These are phyloP conservation scores for Anas acuta DNA, from an alignment of 2,797 vertebrate genomes.

Conservation along the genomic window DNA sequence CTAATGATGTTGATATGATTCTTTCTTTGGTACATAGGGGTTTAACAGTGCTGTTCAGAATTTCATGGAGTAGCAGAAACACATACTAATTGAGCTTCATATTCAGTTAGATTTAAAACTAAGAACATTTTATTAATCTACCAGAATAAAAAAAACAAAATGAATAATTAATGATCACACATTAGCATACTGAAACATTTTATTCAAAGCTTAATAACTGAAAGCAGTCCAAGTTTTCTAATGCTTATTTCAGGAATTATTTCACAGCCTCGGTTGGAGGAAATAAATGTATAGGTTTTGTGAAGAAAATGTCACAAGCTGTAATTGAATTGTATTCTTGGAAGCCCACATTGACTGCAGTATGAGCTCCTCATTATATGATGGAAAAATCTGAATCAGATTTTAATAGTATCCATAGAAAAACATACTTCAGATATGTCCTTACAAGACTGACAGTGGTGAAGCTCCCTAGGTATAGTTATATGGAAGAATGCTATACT, in stretches of 20 bases:
- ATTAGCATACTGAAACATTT: not conserved
- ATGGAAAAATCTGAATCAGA: not conserved
- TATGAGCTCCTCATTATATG: not conserved
- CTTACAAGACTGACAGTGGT: not conserved
- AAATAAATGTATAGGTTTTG: not conserved
- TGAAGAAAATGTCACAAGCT: not conserved
- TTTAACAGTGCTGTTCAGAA: constrained; percentile 58
- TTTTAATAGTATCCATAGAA: not conserved
- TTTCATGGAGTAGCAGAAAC: constrained; percentile 28
- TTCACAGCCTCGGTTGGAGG: not conserved
- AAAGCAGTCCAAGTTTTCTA: not conserved
- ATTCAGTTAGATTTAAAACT: constrained; percentile 33
- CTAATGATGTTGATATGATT: constrained; percentile 66
- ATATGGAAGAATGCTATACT: not conserved
- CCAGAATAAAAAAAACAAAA: constrained; percentile 17
- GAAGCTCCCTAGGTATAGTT: not conserved
- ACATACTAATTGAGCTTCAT: constrained; percentile 43
- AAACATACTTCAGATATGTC: not conserved
- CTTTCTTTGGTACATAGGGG: constrained; percentile 12
- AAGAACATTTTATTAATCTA: constrained; percentile 42
- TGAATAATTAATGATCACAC: not conserved
- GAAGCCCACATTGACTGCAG: not conserved
- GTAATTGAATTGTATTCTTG: not conserved
- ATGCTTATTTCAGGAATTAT: not conserved
- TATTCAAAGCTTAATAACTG: not conserved